phyloP scores from a whole-genome alignment of 2,113 vertebrate species.

The Chaetops frenatus region DNA sequence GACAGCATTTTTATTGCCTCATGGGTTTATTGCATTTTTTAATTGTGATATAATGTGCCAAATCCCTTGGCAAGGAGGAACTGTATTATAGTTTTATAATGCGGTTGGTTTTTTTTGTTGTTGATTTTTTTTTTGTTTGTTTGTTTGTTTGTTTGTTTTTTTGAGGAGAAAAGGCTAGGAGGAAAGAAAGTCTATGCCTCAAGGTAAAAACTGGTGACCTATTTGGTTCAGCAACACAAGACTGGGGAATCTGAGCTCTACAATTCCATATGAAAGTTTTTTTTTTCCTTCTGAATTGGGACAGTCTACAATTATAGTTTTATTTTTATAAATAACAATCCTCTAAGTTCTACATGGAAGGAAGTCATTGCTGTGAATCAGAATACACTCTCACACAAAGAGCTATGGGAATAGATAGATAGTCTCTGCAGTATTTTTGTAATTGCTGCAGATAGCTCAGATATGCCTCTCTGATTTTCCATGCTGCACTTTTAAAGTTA shows the following conservation, averaged over 20 bases:
- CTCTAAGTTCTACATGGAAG: not conserved
- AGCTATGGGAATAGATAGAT: not conserved
- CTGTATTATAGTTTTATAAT: not conserved
- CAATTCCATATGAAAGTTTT: not conserved
- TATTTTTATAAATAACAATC: not conserved
- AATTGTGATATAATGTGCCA: slow-evolving; percentile 46
- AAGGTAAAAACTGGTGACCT: not conserved
- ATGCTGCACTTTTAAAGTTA: not conserved
- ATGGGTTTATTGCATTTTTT: slow-evolving; percentile 23
- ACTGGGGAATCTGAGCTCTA: not conserved
- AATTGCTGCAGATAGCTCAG: not conserved
- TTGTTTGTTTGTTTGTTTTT: not conserved
- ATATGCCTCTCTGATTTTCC: not conserved
- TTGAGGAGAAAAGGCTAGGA: not conserved
- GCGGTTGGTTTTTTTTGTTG: no score
- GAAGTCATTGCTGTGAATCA: not conserved
- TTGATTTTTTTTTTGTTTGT: no score
- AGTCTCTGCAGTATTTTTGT: not conserved
- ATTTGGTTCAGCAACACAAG: not conserved
- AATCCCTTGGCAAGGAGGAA: not conserved
- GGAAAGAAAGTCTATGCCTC: not conserved
- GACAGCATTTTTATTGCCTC: slow-evolving; percentile 23
- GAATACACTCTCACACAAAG: not conserved
- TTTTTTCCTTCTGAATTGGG: not conserved
- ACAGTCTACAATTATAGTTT: not conserved